Base-by-base conservation (phyloP, 2,888 invertebrate species). In the Dromius quadrimaculatus region DNA sequence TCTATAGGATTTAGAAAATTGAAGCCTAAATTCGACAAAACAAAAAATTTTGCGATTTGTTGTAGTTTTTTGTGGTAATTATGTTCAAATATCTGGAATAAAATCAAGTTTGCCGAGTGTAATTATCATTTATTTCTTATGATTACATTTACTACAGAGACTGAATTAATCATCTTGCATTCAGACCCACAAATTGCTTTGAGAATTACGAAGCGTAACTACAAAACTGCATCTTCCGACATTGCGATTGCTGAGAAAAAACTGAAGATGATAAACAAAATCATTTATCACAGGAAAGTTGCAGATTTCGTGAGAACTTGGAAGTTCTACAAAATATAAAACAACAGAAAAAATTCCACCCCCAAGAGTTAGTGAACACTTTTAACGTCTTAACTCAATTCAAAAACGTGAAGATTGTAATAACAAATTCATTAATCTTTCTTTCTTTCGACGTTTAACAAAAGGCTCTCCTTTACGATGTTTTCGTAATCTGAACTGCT, bases 341-440 rank as follows among this genome's bases (percentile, higher is more conserved):
- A 38, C 13, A 11, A 38, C 38, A 9, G n/a, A 34, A 34, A 9
- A 34, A 34, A 34, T 11, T 34, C 9, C 34, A n/a, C 11, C 34
- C 34, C 9, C 34, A 13, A 1, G 2, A 38, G 8, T 2, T 38
- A 38, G 15, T 8, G 4, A 28, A 11, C 6, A 13, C 38, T 38
- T 38, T 38, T 13, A n/a, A 54, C 23, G 15, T 54, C 50, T 6
- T 13, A 54, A 22, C 47, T 28, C 3, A 47, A 23, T 20, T 6
- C 23, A 28, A 54, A 28, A 54, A n/a, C n/a, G n/a, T n/a, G n/a
- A n/a, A n/a, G n/a, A n/a, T n/a, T n/a, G n/a, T n/a, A n/a, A n/a
- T n/a, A 54, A 54, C 50, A 54, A 32, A 54, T 54, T 28, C 23
- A 54, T 54, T 54, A 28, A 54, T 54, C 50, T 15, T 22, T n/a